phyloP scores from a whole-genome alignment of 35 echinoderm and acorn worm genomes.

The Eucidaris tribuloides region DNA sequence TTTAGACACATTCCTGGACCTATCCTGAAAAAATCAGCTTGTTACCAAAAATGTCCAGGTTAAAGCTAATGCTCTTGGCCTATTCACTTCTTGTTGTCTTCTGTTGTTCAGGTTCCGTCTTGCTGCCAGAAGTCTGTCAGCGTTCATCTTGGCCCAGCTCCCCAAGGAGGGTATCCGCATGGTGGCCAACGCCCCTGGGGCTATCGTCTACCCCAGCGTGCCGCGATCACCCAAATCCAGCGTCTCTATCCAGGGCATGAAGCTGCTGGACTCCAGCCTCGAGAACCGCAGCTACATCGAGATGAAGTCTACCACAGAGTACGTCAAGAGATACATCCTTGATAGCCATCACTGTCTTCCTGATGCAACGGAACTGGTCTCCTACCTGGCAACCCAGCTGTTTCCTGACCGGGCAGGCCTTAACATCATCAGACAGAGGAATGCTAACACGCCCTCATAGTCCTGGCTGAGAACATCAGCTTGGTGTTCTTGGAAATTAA shows the following conservation, averaged over 20 bases:
- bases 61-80: too few species aligned
- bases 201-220: slow-evolving; percentile 46
- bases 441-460: not conserved
- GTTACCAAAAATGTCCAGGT: too few species aligned
- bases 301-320: slow-evolving; percentile 48
- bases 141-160: slow-evolving; percentile 74
- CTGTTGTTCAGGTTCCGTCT: slow-evolving; percentile 69
- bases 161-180: slow-evolving; percentile 65
- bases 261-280: slow-evolving; percentile 58
- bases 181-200: slow-evolving; percentile 54
- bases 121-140: slow-evolving; percentile 53
- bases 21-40: too few species aligned
- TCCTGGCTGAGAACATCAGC: too few species aligned
- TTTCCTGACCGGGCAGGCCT: slow-evolving; percentile 60
- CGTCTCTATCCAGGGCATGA: slow-evolving; percentile 31
- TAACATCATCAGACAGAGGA: not conserved
- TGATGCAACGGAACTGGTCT: slow-evolving; percentile 38
- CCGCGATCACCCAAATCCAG: slow-evolving; percentile 32
- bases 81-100: too few species aligned
- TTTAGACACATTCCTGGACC: too few species aligned
- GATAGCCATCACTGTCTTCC: slow-evolving; percentile 50
- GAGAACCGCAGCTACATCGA: slow-evolving; percentile 72
- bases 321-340: slow-evolving; percentile 40
- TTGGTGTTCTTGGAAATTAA: too few species aligned
- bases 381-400: slow-evolving; percentile 37